A percentile compares a stretch with the other conserved stretches of the same genome.
These are phyloP conservation scores for Hippocampus kuda DNA, from an alignment of 2,797 vertebrate species.

Conservation along the genomic window DNA sequence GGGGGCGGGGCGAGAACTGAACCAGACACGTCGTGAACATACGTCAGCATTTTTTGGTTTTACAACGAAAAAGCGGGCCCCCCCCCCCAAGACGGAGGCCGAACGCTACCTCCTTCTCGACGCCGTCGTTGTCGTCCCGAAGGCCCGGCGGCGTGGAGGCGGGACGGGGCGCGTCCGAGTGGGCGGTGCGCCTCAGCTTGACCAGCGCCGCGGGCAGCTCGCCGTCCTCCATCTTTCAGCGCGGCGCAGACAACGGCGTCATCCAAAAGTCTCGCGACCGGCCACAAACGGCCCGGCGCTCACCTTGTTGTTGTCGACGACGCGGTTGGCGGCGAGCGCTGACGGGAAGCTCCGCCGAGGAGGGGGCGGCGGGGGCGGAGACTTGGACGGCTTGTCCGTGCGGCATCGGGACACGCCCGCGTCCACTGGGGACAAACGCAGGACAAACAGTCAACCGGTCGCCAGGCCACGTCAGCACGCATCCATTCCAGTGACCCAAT, in stretches of 20 bases:
- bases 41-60: too few relatives aligned
- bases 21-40: too few relatives aligned
- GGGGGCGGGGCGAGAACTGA: too few relatives aligned
- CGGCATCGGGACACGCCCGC: slow-evolving; percentile 81
- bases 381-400: slow-evolving; percentile 92
- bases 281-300: not conserved
- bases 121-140: slow-evolving; percentile 80
- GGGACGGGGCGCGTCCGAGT: slow-evolving; percentile 78
- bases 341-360: slow-evolving; percentile 92
- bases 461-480: too few relatives aligned
- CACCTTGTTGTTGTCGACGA: slow-evolving; percentile 81
- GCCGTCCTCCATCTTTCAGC: slow-evolving; percentile 74
- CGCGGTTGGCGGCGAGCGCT: slow-evolving; percentile 84
- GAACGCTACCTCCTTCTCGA: slow-evolving; percentile 80
- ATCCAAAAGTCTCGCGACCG: too few relatives aligned
- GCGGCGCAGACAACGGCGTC: not conserved
- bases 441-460: not conserved
- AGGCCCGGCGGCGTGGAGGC: slow-evolving; percentile 85
- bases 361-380: slow-evolving; percentile 85
- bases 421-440: slow-evolving; percentile 65
- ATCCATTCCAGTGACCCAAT: too few relatives aligned
- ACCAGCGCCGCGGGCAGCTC: slow-evolving; percentile 79
- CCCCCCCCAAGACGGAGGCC: not conserved
- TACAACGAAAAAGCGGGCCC: too few relatives aligned
- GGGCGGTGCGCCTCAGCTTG: slow-evolving; percentile 76